Conservation (phyloP, 2,113 vertebrate genomes). For the Alectura lathami region DNA sequence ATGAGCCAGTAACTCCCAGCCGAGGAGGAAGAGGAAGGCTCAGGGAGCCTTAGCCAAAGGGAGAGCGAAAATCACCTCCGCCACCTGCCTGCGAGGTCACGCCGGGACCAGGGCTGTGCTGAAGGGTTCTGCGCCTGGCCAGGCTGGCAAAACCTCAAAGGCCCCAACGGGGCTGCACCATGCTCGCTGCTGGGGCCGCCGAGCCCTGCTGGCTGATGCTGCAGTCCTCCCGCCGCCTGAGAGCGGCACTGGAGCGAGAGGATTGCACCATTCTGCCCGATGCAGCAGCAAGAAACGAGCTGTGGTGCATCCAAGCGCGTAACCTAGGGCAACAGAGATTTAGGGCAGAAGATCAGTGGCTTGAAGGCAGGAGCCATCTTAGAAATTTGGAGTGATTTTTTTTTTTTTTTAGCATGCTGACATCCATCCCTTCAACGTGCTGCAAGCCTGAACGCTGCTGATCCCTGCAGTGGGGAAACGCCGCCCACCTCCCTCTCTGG, state of each 20-base stretch:
- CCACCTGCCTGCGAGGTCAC: background rate
- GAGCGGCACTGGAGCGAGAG: background rate
- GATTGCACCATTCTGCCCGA: background rate
- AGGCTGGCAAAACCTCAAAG: background rate
- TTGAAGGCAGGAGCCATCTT: constrained; percentile 55
- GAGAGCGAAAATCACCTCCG: background rate
- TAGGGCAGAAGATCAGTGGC: constrained; percentile 42
- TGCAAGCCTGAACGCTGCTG: background rate
- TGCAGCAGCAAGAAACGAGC: background rate
- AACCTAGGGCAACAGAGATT: constrained; percentile 25
- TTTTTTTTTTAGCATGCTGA: accelerated
- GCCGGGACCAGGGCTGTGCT: accelerated
- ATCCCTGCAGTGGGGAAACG: background rate
- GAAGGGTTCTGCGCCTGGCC: background rate
- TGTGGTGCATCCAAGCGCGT: background rate
- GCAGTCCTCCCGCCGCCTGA: accelerated
- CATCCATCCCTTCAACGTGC: background rate
- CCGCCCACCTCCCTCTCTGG: background rate
- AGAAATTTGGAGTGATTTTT: background rate
- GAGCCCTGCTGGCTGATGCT: accelerated
- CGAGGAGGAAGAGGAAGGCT: background rate
- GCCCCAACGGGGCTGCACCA: accelerated
- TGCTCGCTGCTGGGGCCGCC: accelerated
- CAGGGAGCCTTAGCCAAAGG: background rate
- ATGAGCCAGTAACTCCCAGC: background rate